Evolutionary conservation across 2,888 invertebrate species (phyloP).

Genomic region (Cordilura impudica): DNA sequence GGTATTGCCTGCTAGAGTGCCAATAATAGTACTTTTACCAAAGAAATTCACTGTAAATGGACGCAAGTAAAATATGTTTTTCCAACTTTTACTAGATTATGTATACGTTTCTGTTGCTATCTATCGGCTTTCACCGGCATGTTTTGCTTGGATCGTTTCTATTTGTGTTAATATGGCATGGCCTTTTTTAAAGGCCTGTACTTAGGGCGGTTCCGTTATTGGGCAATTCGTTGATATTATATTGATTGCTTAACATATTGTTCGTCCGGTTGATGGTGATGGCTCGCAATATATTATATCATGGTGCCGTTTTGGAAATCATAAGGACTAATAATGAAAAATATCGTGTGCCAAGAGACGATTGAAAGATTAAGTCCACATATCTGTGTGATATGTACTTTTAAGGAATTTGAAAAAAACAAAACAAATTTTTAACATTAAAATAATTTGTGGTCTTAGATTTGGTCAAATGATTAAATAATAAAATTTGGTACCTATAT

Average conservation of each 20-base stretch:
- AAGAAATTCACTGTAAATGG: slow-evolving; percentile 93
- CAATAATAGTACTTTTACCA: slow-evolving; percentile 88
- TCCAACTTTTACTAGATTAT: slow-evolving; percentile 84
- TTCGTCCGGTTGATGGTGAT: slow-evolving; percentile 96
- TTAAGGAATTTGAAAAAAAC: too few relatives aligned
- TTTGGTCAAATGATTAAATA: too few relatives aligned
- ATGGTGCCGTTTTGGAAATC: slow-evolving; percentile 91
- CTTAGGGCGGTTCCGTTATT: slow-evolving; percentile 96
- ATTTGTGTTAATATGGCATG: slow-evolving; percentile 98
- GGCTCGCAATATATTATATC: slow-evolving; percentile 95
- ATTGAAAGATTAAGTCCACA: slow-evolving; percentile 78
- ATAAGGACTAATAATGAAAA: slow-evolving; percentile 91
- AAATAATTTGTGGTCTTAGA: too few relatives aligned
- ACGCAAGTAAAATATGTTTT: slow-evolving; percentile 85
- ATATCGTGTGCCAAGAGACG: slow-evolving; percentile 87
- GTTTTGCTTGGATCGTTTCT: slow-evolving; percentile 98
- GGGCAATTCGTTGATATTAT: slow-evolving; percentile 97
- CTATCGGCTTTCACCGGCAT: slow-evolving; percentile 98
- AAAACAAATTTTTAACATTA: too few relatives aligned
- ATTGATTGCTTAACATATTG: slow-evolving; percentile 84
- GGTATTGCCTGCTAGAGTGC: slow-evolving; percentile 89
- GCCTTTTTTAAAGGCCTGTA: slow-evolving; percentile 96
- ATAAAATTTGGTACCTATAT: too few relatives aligned
- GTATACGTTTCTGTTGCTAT: slow-evolving; percentile 92
- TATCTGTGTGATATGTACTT: slow-evolving; percentile 32